Evolutionary conservation across 2,113 vertebrate genomes (phyloP).

Genomic region (Maccullochella peelii): DNA sequence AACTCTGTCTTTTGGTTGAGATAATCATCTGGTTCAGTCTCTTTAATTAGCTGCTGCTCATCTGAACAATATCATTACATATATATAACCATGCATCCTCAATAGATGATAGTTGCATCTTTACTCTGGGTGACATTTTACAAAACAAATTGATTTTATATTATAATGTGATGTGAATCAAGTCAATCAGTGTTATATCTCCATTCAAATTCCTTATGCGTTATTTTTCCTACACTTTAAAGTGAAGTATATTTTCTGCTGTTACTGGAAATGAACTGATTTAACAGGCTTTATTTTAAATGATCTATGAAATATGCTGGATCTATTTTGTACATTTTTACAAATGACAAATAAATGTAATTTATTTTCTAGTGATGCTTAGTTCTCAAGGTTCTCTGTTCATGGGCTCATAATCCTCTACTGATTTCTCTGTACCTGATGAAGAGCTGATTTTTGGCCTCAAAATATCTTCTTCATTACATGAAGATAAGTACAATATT

Average conservation of each 20-base stretch:
- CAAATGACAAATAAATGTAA: constrained; percentile 5
- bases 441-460: background rate
- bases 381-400: background rate
- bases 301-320: background rate
- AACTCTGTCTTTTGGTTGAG: background rate
- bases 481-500: background rate
- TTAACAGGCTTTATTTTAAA: background rate
- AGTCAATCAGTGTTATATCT: background rate
- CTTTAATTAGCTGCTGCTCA: constrained; percentile 21
- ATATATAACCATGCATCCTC: background rate
- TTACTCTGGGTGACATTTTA: background rate
- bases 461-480: background rate
- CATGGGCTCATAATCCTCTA: background rate
- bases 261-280: background rate
- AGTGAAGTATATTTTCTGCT: background rate
- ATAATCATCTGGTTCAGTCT: constrained; percentile 27
- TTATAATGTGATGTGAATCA: constrained; percentile 10
- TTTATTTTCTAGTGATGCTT: background rate
- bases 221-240: background rate
- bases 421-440: background rate
- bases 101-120: background rate
- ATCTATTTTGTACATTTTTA: background rate
- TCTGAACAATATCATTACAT: constrained; percentile 11
- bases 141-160: background rate
- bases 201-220: background rate